Conservation (phyloP, 1,140 invertebrate species). For the Antheraea mylitta region DNA sequence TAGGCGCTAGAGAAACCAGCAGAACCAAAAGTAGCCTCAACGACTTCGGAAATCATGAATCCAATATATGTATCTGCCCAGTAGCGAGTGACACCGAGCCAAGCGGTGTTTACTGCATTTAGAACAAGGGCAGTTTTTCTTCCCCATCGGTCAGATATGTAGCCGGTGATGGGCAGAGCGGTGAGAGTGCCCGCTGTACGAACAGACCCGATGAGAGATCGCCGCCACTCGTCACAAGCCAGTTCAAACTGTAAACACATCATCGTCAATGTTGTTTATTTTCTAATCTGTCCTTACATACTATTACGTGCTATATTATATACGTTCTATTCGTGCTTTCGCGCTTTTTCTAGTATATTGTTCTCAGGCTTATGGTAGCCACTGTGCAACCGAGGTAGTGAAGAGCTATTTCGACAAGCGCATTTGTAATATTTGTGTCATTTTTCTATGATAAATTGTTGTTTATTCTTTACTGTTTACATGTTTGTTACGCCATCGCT, state of each 20-base stretch:
- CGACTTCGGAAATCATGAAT: conserved; percentile 80
- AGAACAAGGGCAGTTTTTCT: conserved; percentile 80
- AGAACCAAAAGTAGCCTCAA: conserved; percentile 41
- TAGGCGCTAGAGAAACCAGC: conserved; percentile 40
- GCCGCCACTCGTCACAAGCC: conserved; percentile 53
- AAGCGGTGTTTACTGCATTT: conserved; percentile 76
- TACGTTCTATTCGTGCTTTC: no score
- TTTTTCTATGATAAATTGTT: no score
- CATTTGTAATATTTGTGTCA: no score
- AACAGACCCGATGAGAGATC: conserved; percentile 45
- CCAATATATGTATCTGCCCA: conserved; percentile 82
- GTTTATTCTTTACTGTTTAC: no score
- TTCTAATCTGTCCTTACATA: no score
- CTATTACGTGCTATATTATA: no score
- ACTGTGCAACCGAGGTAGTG: no score
- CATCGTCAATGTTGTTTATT: neutral
- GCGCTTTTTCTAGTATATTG: no score
- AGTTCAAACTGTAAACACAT: conserved; percentile 44
- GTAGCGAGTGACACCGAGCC: conserved; percentile 81
- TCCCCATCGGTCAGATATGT: conserved; percentile 82
- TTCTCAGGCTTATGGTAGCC: no score
- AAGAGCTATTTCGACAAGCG: no score
- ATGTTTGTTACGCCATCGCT: no score
- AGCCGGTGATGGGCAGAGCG: conserved; percentile 82
- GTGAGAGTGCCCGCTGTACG: conserved; percentile 45